Evolutionary conservation across 2,797 vertebrate species (phyloP).

Genomic region (Mionectes olivaceus): DNA sequence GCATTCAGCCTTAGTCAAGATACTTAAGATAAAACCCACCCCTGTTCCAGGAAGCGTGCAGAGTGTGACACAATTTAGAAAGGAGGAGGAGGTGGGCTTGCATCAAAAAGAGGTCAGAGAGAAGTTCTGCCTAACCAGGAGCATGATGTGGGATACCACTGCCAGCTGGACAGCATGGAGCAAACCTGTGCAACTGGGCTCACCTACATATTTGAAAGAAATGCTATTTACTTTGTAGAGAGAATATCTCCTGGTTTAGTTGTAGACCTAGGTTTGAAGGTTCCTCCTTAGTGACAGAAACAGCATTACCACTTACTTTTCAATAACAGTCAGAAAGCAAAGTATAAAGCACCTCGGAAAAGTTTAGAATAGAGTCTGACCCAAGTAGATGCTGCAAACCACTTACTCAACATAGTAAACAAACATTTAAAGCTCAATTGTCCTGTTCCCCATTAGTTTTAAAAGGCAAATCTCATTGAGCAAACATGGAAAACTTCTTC

Average conservation of each 20-base stretch:
- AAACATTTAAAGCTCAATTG: fast-evolving
- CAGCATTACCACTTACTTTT: not conserved
- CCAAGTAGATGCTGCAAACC: not conserved
- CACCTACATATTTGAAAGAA: not conserved
- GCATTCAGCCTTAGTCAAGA: not conserved
- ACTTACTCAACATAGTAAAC: not conserved
- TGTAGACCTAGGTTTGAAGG: not conserved
- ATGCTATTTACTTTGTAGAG: not conserved
- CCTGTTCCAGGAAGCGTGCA: not conserved
- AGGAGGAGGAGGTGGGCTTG: not conserved
- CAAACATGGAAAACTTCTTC: not conserved
- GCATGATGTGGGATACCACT: fast-evolving
- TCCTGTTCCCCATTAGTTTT: not conserved
- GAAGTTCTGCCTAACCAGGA: not conserved
- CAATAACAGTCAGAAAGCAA: not conserved
- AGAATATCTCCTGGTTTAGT: not conserved
- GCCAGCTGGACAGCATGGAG: not conserved
- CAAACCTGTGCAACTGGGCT: not conserved
- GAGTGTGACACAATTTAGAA: fast-evolving
- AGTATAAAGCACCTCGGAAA: not conserved
- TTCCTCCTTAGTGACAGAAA: not conserved
- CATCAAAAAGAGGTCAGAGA: not conserved
- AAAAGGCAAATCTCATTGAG: not conserved
- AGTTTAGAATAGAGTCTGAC: not conserved
- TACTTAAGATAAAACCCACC: fast-evolving